Evolutionary conservation across 2,888 invertebrate species (phyloP).

Genomic region (Omphaloscelis lunosa): DNA sequence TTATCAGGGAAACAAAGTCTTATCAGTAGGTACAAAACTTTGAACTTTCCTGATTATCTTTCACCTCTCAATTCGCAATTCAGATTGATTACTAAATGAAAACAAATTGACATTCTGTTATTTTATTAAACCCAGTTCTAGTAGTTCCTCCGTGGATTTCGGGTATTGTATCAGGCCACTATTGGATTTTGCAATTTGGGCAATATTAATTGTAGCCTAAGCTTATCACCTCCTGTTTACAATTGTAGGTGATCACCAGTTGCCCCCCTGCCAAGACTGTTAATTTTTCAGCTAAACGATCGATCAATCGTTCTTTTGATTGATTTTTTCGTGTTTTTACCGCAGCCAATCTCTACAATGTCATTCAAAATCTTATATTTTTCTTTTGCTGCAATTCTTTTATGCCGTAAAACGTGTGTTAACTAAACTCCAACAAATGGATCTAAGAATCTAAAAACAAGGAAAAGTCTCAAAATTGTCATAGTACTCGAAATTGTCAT

Average conservation of each 20-base stretch:
- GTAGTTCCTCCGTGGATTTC: neutral
- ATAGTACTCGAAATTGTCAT: neutral
- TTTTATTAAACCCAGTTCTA: neutral
- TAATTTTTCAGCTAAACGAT: too few species aligned
- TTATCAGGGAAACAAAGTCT: slow-evolving; percentile 9
- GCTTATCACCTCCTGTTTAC: too few species aligned
- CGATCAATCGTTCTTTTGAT: too few species aligned
- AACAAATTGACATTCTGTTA: neutral
- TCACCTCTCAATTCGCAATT: slow-evolving; percentile 3
- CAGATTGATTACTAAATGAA: neutral
- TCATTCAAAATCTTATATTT: neutral
- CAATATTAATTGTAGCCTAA: neutral
- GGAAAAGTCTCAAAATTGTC: slow-evolving; percentile 16
- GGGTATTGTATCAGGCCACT: neutral
- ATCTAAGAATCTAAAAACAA: slow-evolving; percentile 5
- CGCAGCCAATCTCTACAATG: neutral
- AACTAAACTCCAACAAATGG: neutral
- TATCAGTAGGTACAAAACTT: slow-evolving; percentile 22
- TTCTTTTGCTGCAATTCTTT: neutral
- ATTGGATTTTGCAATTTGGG: too few species aligned
- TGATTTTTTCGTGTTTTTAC: too few species aligned
- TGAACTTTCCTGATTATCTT: slow-evolving; percentile 18
- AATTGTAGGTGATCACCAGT: neutral
- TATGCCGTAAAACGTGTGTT: neutral
- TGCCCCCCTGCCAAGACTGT: too few species aligned